These are phyloP conservation scores for Pelmatolapia mariae DNA, from an alignment of 2,113 vertebrate genomes.

Conservation along the genomic window DNA sequence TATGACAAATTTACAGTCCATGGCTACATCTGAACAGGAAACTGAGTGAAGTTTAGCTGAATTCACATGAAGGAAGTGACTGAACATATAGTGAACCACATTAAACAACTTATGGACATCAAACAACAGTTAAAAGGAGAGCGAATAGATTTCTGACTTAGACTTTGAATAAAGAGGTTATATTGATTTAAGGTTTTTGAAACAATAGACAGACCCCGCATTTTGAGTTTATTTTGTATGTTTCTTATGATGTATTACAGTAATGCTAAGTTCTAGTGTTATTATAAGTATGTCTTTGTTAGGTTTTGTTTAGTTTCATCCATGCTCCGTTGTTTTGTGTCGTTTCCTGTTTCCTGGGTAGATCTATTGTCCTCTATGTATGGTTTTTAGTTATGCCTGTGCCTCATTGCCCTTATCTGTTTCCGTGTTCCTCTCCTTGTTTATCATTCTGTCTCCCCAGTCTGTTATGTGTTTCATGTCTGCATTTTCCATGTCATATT, in stretches of 20 bases:
- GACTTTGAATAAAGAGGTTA: background rate
- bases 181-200: background rate
- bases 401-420: background rate
- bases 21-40: background rate
- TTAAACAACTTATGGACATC: background rate
- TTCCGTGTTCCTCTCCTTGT: background rate
- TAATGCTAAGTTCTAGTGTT: background rate
- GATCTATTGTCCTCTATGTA: background rate
- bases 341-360: background rate
- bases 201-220: background rate
- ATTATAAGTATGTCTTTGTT: background rate
- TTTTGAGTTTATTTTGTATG: fast-evolving
- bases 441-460: background rate
- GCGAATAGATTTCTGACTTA: background rate
- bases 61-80: background rate
- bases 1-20: fast-evolving
- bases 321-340: fast-evolving
- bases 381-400: background rate
- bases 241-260: background rate
- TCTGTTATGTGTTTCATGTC: background rate
- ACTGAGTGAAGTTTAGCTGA: background rate
- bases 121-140: background rate
- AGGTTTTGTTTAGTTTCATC: background rate
- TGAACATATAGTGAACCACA: background rate
- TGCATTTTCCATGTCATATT: fast-evolving